Conservation (phyloP, 2,113 vertebrate species). For the Aegotheles bennettii region DNA sequence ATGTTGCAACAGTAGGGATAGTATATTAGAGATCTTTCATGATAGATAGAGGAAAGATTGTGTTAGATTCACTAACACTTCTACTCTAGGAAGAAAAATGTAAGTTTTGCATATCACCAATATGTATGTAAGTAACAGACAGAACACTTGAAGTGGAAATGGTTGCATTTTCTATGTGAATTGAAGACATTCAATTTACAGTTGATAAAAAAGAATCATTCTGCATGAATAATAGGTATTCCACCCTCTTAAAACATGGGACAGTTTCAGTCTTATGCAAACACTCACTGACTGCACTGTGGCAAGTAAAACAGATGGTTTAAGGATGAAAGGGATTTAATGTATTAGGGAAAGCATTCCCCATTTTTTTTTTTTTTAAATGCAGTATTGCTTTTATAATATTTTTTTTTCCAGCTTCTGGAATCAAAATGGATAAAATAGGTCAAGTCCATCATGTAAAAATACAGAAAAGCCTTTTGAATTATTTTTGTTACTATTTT, state of each 20-base stretch:
- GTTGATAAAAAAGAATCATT: neutral
- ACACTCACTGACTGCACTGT: neutral
- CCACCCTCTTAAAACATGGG: neutral
- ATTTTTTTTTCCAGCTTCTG: neutral
- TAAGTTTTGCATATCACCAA: neutral
- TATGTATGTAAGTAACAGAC: neutral
- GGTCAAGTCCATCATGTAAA: neutral
- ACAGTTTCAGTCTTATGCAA: neutral
- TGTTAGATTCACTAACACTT: neutral
- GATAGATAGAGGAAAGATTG: neutral
- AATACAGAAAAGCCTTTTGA: neutral
- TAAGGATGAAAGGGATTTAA: neutral
- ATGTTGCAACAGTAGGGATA: neutral
- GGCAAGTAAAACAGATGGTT: neutral
- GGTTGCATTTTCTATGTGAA: neutral
- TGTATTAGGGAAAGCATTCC: neutral
- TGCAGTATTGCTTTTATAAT: neutral
- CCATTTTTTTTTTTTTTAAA: too few relatives aligned
- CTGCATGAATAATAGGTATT: neutral
- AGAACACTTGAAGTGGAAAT: neutral
- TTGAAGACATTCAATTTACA: neutral
- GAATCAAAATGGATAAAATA: neutral
- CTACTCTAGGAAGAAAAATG: neutral
- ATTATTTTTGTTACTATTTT: conserved; percentile 24
- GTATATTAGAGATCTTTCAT: neutral